Evolutionary conservation across 1,140 invertebrate species (phyloP).

Genomic region (Drosophila chauvacae): DNA sequence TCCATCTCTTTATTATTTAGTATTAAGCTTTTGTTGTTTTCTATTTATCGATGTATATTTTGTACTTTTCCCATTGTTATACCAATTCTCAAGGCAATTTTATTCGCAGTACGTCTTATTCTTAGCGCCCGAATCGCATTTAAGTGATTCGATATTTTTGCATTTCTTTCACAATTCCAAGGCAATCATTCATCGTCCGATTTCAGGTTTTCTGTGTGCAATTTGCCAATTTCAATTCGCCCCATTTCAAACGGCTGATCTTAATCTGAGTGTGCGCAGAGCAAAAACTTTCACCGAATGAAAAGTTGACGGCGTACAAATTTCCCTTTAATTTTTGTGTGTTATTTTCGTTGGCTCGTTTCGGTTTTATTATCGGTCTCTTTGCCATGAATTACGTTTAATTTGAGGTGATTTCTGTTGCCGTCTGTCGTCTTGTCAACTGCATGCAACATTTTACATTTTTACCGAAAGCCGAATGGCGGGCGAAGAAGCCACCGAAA

Average conservation of each 20-base stretch:
- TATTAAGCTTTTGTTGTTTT: not conserved
- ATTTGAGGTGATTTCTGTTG: conserved; percentile 54
- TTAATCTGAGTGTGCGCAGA: conserved; percentile 34
- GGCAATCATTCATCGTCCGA: conserved; percentile 39
- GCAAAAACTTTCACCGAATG: conserved; percentile 58
- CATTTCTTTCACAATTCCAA: conserved; percentile 5
- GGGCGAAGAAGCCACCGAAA: conserved; percentile 26
- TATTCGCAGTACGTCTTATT: not conserved
- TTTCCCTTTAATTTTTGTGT: conserved; percentile 55
- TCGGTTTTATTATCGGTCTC: conserved; percentile 46
- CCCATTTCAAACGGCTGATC: conserved; percentile 56
- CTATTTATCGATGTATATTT: not conserved
- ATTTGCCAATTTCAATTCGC: conserved; percentile 54
- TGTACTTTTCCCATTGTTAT: too few species aligned
- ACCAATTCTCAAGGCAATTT: too few species aligned
- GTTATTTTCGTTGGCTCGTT: conserved; percentile 39
- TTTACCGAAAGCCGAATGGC: conserved; percentile 37
- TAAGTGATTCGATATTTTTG: conserved; percentile 10
- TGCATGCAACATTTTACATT: conserved; percentile 77
- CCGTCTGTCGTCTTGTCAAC: conserved; percentile 68
- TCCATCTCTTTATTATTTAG: not conserved
- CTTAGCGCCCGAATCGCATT: not conserved
- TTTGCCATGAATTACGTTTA: conserved; percentile 63
- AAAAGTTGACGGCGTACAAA: conserved; percentile 47
- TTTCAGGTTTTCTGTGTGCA: conserved; percentile 45